phyloP scores from a whole-genome alignment of 2,113 vertebrate genomes.

The Cinclus mexicanus region DNA sequence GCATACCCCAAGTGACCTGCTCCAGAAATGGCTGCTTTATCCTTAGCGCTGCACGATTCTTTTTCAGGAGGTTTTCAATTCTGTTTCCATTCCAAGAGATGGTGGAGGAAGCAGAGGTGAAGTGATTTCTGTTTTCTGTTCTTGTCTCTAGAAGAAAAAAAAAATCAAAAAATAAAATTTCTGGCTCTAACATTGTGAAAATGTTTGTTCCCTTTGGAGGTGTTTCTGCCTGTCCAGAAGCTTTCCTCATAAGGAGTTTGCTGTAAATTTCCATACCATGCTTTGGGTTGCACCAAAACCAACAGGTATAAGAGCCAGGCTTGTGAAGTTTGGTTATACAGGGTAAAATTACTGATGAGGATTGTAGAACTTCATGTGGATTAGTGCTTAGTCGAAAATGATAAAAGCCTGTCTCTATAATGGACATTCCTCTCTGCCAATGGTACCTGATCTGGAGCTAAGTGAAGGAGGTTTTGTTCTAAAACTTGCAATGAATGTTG shows the following conservation, averaged over 20 bases:
- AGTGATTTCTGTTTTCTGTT: not conserved
- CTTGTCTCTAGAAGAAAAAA: not conserved
- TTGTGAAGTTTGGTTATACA: not conserved
- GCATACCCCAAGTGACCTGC: not conserved
- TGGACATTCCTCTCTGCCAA: not conserved
- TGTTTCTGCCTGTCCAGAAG: not conserved
- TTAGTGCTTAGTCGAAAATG: not conserved
- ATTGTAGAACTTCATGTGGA: not conserved
- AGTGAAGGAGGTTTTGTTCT: not conserved
- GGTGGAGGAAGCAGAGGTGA: not conserved
- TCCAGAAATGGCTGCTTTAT: not conserved
- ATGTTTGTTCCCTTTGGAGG: not conserved
- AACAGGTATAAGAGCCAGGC: not conserved
- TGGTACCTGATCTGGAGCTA: not conserved
- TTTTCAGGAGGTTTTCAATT: constrained; percentile 7
- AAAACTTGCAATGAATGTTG: constrained; percentile 26
- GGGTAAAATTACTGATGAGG: not conserved
- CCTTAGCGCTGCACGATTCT: not conserved
- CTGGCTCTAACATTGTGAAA: not conserved
- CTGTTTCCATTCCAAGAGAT: not conserved
- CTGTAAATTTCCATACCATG: not conserved
- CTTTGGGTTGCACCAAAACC: not conserved
- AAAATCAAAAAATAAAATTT: not conserved
- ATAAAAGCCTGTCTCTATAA: not conserved
- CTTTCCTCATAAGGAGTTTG: not conserved